Evolutionary conservation across 2,888 invertebrate genomes (phyloP).

Genomic region (Chymomyza fuscimana): DNA sequence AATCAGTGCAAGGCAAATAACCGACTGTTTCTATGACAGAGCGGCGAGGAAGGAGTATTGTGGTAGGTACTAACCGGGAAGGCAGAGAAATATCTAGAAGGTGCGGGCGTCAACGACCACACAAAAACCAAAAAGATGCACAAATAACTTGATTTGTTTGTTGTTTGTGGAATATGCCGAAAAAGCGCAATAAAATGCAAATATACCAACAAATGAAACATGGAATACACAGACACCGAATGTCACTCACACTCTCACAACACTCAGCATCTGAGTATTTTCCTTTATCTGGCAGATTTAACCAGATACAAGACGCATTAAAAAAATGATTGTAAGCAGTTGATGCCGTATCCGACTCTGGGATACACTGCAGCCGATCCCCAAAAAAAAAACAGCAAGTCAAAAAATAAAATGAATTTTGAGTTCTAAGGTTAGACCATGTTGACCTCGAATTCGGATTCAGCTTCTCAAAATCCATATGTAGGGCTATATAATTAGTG

Average conservation of each 20-base stretch:
- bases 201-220: conserved; percentile 24
- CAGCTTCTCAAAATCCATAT: too few species aligned
- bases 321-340: background rate
- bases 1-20: conserved; percentile 50
- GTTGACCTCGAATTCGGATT: too few species aligned
- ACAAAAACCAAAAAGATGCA: conserved; percentile 28
- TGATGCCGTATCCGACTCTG: too few species aligned
- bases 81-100: conserved; percentile 27
- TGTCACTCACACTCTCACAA: background rate
- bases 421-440: too few species aligned
- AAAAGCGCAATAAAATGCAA: conserved; percentile 63
- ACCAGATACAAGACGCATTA: conserved; percentile 33
- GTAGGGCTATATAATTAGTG: too few species aligned
- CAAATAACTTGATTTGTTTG: conserved; percentile 70
- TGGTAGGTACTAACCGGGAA: conserved; percentile 10
- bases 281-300: conserved; percentile 5
- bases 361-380: too few species aligned
- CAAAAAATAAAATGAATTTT: too few species aligned
- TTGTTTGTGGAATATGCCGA: conserved; percentile 56
- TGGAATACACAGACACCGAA: background rate
- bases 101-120: conserved; percentile 3
- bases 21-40: conserved; percentile 8
- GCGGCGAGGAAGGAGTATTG: background rate
- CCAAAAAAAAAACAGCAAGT: too few species aligned
- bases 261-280: too few species aligned